These are phyloP conservation scores for Argya squamiceps DNA, from an alignment of 2,797 vertebrate genomes.

Conservation along the genomic window DNA sequence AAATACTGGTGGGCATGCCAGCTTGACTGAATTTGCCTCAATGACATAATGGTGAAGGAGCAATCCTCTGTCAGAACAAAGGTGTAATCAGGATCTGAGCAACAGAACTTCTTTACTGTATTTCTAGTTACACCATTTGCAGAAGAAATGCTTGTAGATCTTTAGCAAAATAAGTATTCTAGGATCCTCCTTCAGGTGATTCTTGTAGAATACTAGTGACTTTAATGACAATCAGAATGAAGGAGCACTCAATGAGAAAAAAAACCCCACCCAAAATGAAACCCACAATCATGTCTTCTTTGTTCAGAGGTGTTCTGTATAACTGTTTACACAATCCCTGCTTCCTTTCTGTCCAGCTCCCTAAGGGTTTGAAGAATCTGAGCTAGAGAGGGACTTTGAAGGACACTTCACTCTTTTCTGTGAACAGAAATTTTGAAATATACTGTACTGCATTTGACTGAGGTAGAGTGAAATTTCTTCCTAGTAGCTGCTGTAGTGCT, in stretches of 20 bases:
- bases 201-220: not conserved
- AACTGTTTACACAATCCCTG: not conserved
- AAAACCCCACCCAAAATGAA: fast-evolving
- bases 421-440: not conserved
- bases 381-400: not conserved
- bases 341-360: not conserved
- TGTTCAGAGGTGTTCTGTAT: not conserved
- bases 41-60: not conserved
- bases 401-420: not conserved
- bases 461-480: not conserved
- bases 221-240: not conserved
- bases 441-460: not conserved
- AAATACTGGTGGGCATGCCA: not conserved
- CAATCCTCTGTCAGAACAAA: not conserved
- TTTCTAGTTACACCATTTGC: not conserved
- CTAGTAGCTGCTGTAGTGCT: not conserved
- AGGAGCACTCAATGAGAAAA: not conserved
- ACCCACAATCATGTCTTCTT: not conserved
- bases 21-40: not conserved
- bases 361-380: not conserved
- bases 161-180: not conserved
- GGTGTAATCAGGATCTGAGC: not conserved
- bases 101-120: not conserved
- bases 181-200: not conserved
- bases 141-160: not conserved